Base-by-base conservation (phyloP, 2,113 vertebrate genomes). In the Mirza zaza region DNA sequence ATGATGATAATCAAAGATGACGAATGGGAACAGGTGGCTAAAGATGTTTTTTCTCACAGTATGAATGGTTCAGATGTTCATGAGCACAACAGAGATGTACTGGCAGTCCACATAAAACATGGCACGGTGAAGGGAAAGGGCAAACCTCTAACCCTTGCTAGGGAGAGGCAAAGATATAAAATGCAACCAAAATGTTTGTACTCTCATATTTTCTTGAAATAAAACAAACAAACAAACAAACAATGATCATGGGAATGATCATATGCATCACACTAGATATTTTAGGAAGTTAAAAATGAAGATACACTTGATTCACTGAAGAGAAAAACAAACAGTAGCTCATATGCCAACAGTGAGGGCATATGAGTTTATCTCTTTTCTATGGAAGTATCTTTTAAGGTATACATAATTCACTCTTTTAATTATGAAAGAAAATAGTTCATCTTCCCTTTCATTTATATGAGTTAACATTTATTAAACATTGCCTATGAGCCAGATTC, bases 371-470 rank as follows among this genome's bases (percentile, higher is more conserved):
- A 6, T 68, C 27, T 88, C 21, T 52, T 67, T 45, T 20, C 34
- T 90, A 39, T 39, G 20, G 25, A 65, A 18, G 8, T 14, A 8
- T 52, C 10, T 48, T 50, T 59, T 39, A 90, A 52, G 10, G 7
- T 29, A 50, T 39, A 87, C 25, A 50, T 17, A 75, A 32, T 65
- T 86, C 45, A 70, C 3, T 15, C 25, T 27, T 63, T 73, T 84
- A 82, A 36, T 45, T 59, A 67, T 55, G 12, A 92, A 96, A 68
- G 36, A 90, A 92, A 90, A 81, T 34, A 42, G n/a, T 45, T 89
- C 20, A 81, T 52, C n/a, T 48, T 73, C 29, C n/a, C 20, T 61
- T 90, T 82, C 34, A 71, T 42, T 82, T 83, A 20, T 86, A 39
- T 65, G 48, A 87, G 27, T 42, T 57, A 84, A 71, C 34, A 84